phyloP scores from a whole-genome alignment of 2,797 vertebrate genomes.

The Diplodus puntazzo region DNA sequence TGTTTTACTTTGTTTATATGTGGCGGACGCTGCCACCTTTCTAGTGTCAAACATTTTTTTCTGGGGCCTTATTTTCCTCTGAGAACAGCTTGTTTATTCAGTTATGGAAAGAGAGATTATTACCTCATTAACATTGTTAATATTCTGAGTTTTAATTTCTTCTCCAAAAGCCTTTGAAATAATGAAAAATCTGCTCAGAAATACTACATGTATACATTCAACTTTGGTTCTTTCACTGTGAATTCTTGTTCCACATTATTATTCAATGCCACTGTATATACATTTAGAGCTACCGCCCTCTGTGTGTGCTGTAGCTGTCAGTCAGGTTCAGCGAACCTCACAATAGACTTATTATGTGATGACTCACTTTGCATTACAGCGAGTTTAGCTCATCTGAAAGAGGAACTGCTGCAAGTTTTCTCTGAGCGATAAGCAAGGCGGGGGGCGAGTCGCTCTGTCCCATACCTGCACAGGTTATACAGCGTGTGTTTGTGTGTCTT shows the following conservation, averaged over 20 bases:
- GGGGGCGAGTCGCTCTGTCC: background rate
- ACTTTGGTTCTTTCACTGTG: too few relatives aligned
- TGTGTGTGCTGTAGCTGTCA: background rate
- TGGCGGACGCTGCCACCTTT: too few relatives aligned
- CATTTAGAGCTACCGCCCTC: background rate
- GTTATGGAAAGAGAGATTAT: too few relatives aligned
- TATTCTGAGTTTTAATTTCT: too few relatives aligned
- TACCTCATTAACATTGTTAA: too few relatives aligned
- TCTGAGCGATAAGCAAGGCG: background rate
- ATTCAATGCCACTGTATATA: background rate
- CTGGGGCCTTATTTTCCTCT: too few relatives aligned
- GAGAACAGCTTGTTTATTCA: too few relatives aligned
- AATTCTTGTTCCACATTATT: too few relatives aligned
- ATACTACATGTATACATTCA: too few relatives aligned
- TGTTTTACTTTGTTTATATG: too few relatives aligned
- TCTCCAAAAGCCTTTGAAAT: too few relatives aligned
- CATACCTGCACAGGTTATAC: constrained; percentile 10
- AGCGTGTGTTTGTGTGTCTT: constrained; percentile 18
- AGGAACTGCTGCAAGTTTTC: constrained; percentile 14
- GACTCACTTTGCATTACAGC: constrained; percentile 47
- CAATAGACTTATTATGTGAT: constrained; percentile 25
- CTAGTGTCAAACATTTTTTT: too few relatives aligned
- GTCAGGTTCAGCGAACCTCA: constrained; percentile 13
- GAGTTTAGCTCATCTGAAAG: constrained; percentile 9
- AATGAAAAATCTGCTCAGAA: background rate